Conservation (phyloP, 2,888 invertebrate species). For the Amiota mariae region DNA sequence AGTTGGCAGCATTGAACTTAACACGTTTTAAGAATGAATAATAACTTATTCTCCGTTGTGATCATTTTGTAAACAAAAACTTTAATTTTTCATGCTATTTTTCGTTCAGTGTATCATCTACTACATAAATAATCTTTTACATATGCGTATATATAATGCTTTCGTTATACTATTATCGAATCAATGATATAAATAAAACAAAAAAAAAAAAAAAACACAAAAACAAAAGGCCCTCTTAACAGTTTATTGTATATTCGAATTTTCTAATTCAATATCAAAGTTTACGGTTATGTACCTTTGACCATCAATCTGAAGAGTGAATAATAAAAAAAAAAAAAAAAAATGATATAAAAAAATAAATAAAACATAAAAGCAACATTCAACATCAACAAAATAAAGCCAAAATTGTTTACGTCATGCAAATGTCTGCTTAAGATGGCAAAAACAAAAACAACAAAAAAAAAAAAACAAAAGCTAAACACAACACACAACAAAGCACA, state of each 20-base stretch:
- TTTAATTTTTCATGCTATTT: too few relatives aligned
- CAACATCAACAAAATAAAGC: constrained; percentile 34
- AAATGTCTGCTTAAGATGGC: constrained; percentile 39
- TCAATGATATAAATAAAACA: not conserved
- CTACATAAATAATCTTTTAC: too few relatives aligned
- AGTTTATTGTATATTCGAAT: not conserved
- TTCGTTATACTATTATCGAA: too few relatives aligned
- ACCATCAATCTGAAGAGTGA: constrained; percentile 49
- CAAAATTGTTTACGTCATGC: constrained; percentile 60
- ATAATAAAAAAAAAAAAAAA: constrained; percentile 13
- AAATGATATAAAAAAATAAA: constrained; percentile 31
- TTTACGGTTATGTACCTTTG: constrained; percentile 42
- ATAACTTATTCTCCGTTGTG: too few relatives aligned
- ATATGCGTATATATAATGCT: too few relatives aligned
- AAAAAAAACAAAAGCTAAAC: constrained; percentile 39
- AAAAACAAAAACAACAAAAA: constrained; percentile 57
- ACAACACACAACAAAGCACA: not conserved
- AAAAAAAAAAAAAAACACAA: not conserved
- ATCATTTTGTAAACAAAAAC: too few relatives aligned
- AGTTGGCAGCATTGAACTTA: too few relatives aligned
- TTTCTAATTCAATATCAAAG: constrained; percentile 24
- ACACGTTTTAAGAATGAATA: too few relatives aligned
- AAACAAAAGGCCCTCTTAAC: not conserved
- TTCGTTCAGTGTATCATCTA: too few relatives aligned
- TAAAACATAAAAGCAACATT: constrained; percentile 41